These are phyloP conservation scores for Ostrea edulis DNA, from an alignment of 1,140 invertebrate genomes.

Conservation along the genomic window DNA sequence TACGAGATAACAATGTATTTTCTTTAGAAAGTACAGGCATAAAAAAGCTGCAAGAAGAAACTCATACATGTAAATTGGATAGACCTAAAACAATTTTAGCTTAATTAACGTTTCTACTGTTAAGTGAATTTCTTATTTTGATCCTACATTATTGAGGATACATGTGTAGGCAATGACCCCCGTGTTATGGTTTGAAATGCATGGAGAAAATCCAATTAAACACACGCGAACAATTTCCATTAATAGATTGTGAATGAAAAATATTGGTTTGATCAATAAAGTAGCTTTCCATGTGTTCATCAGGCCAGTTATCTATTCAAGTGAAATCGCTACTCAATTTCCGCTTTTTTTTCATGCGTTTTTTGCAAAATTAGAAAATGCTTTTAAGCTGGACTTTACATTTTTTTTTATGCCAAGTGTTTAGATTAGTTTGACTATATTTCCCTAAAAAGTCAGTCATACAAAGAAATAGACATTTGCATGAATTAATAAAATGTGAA, in stretches of 20 bases:
- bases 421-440: neutral
- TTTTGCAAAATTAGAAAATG: conserved; percentile 1
- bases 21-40: too few relatives aligned
- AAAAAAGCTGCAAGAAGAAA: too few relatives aligned
- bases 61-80: too few relatives aligned
- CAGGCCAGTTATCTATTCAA: neutral
- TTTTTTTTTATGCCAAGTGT: neutral
- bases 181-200: neutral
- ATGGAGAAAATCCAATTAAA: conserved; percentile 4
- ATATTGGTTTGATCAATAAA: neutral
- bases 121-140: too few relatives aligned
- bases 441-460: neutral
- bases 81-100: too few relatives aligned
- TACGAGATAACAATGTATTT: too few relatives aligned
- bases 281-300: neutral
- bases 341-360: neutral
- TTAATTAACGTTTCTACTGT: too few relatives aligned
- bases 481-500: neutral
- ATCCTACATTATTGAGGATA: too few relatives aligned
- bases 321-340: conserved; percentile 19
- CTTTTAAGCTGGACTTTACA: neutral
- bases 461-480: neutral
- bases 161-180: too few relatives aligned
- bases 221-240: neutral
- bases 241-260: conserved; percentile 12